Conservation (phyloP, 2,113 vertebrate species). For the Silurus glanis region DNA sequence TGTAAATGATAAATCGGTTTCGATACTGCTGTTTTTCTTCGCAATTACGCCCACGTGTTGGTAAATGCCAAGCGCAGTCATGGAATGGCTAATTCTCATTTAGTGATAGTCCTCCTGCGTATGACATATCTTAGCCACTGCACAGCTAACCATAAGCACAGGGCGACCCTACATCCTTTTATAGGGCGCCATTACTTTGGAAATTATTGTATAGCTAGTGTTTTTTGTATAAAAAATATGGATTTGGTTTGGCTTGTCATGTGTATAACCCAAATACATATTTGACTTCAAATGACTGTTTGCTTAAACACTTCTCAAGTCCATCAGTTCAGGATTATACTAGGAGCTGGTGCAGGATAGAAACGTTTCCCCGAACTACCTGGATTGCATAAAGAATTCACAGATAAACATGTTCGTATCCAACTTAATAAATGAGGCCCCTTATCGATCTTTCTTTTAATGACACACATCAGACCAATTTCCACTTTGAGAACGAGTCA, state of each 20-base stretch:
- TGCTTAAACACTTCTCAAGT: not conserved
- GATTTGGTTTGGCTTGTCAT: not conserved
- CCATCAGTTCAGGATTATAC: too few relatives aligned
- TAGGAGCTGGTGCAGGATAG: not conserved
- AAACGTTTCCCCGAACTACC: not conserved
- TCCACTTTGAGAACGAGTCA: not conserved
- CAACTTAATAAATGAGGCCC: constrained; percentile 13
- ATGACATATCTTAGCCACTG: not conserved
- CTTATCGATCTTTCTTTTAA: too few relatives aligned
- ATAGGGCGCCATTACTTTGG: not conserved
- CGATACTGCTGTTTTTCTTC: not conserved
- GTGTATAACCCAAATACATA: not conserved
- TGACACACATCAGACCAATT: not conserved
- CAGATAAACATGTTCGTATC: not conserved
- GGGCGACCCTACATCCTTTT: not conserved
- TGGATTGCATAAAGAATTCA: not conserved
- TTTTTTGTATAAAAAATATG: not conserved
- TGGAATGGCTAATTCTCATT: not conserved
- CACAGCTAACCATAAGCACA: not conserved
- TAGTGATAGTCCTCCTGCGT: not conserved
- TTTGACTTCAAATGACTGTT: not conserved
- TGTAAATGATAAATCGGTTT: not conserved
- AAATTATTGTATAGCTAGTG: not conserved
- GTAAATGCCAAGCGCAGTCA: not conserved
- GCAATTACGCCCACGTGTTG: too few relatives aligned